Conservation (phyloP, 2,888 invertebrate species). For the Tanaodytes sp. region DNA sequence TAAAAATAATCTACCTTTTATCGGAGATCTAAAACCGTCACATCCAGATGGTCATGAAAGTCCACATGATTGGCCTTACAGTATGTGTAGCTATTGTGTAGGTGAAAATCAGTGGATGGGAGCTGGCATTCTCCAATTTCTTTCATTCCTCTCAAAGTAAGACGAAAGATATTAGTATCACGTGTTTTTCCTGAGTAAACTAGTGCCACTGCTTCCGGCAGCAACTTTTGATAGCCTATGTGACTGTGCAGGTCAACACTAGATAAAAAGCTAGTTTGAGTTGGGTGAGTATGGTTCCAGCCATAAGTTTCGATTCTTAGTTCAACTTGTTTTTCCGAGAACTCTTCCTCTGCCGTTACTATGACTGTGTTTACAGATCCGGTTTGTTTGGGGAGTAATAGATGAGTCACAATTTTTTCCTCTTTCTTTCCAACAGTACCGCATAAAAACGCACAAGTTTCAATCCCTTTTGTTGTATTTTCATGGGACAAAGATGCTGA, state of each 20-base stretch:
- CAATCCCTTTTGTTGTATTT: slow-evolving; percentile 5
- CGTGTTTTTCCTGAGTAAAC: slow-evolving; percentile 1
- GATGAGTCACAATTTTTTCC: not conserved
- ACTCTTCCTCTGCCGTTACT: not conserved
- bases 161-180: not conserved
- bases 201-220: slow-evolving; percentile 1
- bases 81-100: not conserved
- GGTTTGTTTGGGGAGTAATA: slow-evolving; percentile 1
- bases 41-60: not conserved
- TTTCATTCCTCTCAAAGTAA: not conserved
- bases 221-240: not conserved
- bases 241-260: slow-evolving; percentile 1
- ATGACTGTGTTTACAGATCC: not conserved
- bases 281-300: not conserved
- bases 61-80: not conserved
- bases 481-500: no score
- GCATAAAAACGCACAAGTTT: slow-evolving; percentile 5
- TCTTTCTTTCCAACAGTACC: not conserved
- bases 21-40: not conserved
- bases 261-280: not conserved
- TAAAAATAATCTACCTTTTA: no score
- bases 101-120: not conserved
- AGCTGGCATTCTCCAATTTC: not conserved
- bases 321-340: not conserved
- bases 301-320: not conserved